phyloP scores from a whole-genome alignment of 2,888 invertebrate species.

The Lissocephala sabroskyi region DNA sequence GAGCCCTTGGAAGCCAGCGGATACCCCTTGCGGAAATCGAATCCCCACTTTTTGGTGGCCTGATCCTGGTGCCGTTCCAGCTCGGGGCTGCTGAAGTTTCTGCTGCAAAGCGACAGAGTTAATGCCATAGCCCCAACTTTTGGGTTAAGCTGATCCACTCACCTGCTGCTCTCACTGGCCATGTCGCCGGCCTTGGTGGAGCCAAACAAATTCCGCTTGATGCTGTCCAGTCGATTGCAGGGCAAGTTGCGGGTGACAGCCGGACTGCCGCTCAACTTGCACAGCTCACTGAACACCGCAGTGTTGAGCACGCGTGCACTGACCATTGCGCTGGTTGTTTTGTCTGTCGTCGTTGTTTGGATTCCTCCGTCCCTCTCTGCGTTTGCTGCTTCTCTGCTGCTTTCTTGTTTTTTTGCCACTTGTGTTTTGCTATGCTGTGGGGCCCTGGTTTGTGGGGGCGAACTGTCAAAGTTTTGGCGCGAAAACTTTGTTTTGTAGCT shows the following conservation, averaged over 20 bases:
- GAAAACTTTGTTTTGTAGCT: slow-evolving; percentile 57
- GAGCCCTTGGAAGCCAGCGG: slow-evolving; percentile 48
- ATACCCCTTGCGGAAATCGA: slow-evolving; percentile 69
- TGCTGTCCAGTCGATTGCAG: slow-evolving; percentile 62
- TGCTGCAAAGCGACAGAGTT: no score
- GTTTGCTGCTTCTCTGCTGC: slow-evolving; percentile 8
- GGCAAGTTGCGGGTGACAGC: slow-evolving; percentile 53
- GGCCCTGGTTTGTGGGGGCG: slow-evolving; percentile 17
- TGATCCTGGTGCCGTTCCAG: slow-evolving; percentile 73
- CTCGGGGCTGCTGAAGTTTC: no score
- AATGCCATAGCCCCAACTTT: no score
- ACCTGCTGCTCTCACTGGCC: slow-evolving; percentile 65
- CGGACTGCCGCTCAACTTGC: slow-evolving; percentile 60
- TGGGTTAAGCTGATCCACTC: no score
- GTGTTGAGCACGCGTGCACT: slow-evolving; percentile 69
- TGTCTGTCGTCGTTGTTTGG: no score
- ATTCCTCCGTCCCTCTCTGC: no score
- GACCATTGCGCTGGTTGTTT: slow-evolving; percentile 32
- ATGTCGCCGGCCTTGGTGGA: slow-evolving; percentile 30
- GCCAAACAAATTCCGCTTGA: slow-evolving; percentile 71
- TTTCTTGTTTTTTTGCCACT: slow-evolving; percentile 29
- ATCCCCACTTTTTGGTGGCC: slow-evolving; percentile 77
- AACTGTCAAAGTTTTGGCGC: slow-evolving; percentile 67
- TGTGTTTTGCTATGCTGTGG: slow-evolving; percentile 31
- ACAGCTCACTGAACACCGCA: slow-evolving; percentile 61